Percentiles rank a stretch among this genome's conserved stretches.
These are phyloP conservation scores for Megalurothrips usitatus DNA, from an alignment of 2,888 invertebrate species.

Conservation along the genomic window DNA sequence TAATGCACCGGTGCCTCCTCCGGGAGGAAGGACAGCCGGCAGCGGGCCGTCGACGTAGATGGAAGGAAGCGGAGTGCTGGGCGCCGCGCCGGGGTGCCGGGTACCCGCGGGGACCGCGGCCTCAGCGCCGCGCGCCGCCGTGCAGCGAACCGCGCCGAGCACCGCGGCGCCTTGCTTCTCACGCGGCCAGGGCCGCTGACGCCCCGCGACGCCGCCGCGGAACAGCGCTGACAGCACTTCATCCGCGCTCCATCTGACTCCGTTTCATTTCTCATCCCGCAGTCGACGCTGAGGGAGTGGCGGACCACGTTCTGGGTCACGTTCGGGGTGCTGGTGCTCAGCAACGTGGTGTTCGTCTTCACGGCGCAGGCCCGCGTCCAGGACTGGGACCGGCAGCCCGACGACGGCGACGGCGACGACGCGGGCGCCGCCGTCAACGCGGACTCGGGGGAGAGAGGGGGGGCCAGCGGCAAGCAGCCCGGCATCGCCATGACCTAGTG, in stretches of 20 bases:
- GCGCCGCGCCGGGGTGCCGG: too few relatives aligned
- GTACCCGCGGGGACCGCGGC: too few relatives aligned
- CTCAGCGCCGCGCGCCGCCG: too few relatives aligned
- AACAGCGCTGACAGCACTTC: too few relatives aligned
- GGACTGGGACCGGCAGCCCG: constrained; percentile 58
- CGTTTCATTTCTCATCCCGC: constrained; percentile 29
- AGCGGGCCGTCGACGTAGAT: too few relatives aligned
- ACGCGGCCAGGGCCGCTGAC: not conserved
- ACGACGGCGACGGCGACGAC: not conserved
- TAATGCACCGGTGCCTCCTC: too few relatives aligned
- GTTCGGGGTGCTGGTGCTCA: constrained; percentile 61
- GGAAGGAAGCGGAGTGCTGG: too few relatives aligned
- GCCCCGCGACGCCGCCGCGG: not conserved
- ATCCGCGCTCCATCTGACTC: too few relatives aligned
- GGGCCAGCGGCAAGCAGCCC: not conserved
- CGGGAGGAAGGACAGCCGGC: too few relatives aligned
- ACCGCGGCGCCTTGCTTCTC: too few relatives aligned
- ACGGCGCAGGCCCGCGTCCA: constrained; percentile 71
- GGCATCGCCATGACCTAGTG: not conserved
- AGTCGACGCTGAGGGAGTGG: constrained; percentile 59
- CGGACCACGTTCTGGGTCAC: constrained; percentile 75
- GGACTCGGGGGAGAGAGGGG: not conserved
- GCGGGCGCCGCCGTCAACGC: too few relatives aligned
- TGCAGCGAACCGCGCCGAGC: too few relatives aligned
- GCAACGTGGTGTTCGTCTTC: constrained; percentile 64